These are phyloP conservation scores for Lutjanus campechanus DNA, from an alignment of 2,797 vertebrate species.

Conservation along the genomic window DNA sequence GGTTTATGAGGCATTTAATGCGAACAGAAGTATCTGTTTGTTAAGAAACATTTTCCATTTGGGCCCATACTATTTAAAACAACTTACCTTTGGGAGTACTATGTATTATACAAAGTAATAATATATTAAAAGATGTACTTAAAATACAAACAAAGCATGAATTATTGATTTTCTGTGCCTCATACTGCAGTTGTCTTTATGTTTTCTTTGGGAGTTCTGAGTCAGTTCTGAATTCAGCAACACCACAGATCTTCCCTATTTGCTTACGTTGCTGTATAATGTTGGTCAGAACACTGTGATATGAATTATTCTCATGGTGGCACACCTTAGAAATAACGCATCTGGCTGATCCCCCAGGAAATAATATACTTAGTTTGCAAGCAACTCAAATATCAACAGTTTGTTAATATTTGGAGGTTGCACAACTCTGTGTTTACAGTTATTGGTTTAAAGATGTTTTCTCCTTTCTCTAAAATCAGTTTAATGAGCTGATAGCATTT, in stretches of 20 bases:
- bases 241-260: background rate
- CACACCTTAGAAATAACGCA: background rate
- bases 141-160: background rate
- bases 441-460: background rate
- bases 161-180: slow-evolving; percentile 4
- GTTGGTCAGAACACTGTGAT: background rate
- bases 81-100: background rate
- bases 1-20: background rate
- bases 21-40: background rate
- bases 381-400: background rate
- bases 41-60: background rate
- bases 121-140: background rate
- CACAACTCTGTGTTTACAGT: background rate
- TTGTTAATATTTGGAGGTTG: background rate
- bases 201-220: background rate
- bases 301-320: background rate
- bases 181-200: background rate
- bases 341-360: background rate
- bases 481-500: slow-evolving; percentile 13
- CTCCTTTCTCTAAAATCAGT: background rate
- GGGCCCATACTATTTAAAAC: slow-evolving; percentile 1
- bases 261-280: background rate
- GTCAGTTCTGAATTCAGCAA: background rate
- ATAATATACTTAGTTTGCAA: background rate
- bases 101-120: background rate